A percentile compares a stretch with the other conserved stretches of the same genome.
phyloP scores from a whole-genome alignment of 2,888 invertebrate genomes.

The Hirtodrosophila cameraria region DNA sequence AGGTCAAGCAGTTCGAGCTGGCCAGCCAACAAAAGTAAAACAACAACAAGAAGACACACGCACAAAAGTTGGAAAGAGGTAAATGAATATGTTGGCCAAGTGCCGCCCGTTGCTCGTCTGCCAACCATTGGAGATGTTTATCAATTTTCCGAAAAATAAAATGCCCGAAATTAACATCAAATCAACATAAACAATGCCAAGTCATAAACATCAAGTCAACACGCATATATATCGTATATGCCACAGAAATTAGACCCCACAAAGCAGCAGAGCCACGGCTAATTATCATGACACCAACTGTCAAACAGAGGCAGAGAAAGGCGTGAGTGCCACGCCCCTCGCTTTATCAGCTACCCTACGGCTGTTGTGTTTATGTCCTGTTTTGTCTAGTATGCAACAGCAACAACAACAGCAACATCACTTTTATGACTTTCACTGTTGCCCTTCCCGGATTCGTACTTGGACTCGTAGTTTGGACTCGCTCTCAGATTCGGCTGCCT shows the following conservation, averaged over 20 bases:
- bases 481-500: neutral
- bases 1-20: conserved; percentile 66
- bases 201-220: conserved; percentile 66
- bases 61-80: conserved; percentile 39
- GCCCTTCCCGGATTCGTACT: conserved; percentile 10
- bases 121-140: conserved; percentile 56
- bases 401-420: conserved; percentile 41
- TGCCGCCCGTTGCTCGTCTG: conserved; percentile 15
- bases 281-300: conserved; percentile 79
- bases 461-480: neutral
- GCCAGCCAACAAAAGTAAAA: conserved; percentile 24
- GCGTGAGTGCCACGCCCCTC: conserved; percentile 61
- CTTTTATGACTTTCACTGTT: conserved; percentile 70
- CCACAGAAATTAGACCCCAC: conserved; percentile 60
- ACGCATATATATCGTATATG: no score
- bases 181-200: conserved; percentile 75
- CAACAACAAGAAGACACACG: conserved; percentile 13
- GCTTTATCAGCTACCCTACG: conserved; percentile 33
- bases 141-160: conserved; percentile 77
- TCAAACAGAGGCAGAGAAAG: conserved; percentile 47
- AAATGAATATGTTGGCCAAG: conserved; percentile 56
- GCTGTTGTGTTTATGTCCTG: conserved; percentile 38
- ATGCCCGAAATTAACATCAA: conserved; percentile 70
- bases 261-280: conserved; percentile 44
- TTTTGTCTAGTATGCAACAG: conserved; percentile 42